A percentile compares a stretch with the other conserved stretches of the same genome.
phyloP scores from a whole-genome alignment of 2,113 vertebrate species.

The Pachycephala philippinensis region DNA sequence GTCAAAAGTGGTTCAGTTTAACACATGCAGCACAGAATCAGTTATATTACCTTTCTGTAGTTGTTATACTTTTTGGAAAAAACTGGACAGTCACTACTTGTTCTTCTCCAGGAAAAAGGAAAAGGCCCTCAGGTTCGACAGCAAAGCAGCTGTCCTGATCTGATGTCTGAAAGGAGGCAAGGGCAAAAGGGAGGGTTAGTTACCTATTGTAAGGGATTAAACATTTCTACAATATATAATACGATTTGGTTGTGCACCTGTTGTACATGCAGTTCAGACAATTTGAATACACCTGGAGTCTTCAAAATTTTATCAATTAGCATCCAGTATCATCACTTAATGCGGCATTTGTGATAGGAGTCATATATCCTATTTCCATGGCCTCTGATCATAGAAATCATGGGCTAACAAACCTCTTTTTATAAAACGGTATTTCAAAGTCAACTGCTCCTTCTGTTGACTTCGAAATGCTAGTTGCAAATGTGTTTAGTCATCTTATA shows the following conservation, averaged over 20 bases:
- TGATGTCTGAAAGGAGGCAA: slow-evolving; percentile 66
- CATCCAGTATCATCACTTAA: background rate
- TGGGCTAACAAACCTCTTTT: background rate
- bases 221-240: background rate
- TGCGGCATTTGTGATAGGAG: background rate
- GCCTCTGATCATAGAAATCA: background rate
- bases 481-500: background rate
- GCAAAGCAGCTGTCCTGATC: slow-evolving; percentile 76
- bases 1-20: background rate
- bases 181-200: background rate
- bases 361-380: background rate
- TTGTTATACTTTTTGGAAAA: slow-evolving; percentile 63
- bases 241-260: background rate
- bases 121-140: slow-evolving; percentile 81
- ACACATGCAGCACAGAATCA: background rate
- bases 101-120: slow-evolving; percentile 84
- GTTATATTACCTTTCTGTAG: slow-evolving; percentile 78
- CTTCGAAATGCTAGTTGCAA: background rate
- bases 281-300: background rate
- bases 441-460: background rate
- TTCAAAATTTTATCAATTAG: background rate
- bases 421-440: background rate
- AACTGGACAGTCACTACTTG: slow-evolving; percentile 77
- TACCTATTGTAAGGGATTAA: background rate
- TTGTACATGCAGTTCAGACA: background rate